phyloP scores from a whole-genome alignment of 37 sponge, comb jelly and placozoan genomes.

The Eunapius fragilis region DNA sequence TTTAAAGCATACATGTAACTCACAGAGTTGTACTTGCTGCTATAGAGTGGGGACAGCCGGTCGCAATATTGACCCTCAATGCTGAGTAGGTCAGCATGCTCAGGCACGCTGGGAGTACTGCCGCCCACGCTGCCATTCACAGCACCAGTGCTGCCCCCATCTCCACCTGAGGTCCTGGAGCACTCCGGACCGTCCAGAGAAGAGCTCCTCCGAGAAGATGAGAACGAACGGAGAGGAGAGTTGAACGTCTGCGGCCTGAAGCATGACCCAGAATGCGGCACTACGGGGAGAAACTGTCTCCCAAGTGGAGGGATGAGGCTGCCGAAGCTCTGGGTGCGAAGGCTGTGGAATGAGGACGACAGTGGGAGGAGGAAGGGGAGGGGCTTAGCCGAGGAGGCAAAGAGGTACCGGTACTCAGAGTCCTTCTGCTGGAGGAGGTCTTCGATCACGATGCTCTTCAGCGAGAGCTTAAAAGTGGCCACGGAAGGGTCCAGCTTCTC shows the following conservation, averaged over 20 bases:
- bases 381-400: conserved; percentile 73
- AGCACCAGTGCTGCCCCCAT: not conserved
- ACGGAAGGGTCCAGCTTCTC: conserved; percentile 18
- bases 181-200: not conserved
- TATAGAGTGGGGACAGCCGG: conserved; percentile 51
- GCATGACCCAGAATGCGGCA: conserved; percentile 62
- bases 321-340: not conserved
- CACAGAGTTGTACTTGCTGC: conserved; percentile 55
- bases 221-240: conserved; percentile 78
- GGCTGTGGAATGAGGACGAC: conserved; percentile 12
- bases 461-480: conserved; percentile 59
- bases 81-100: conserved; percentile 48
- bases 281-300: conserved; percentile 30
- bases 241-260: conserved; percentile 9
- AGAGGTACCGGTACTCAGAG: conserved; percentile 74
- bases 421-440: conserved; percentile 81
- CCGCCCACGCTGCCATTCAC: not conserved
- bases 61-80: conserved; percentile 55
- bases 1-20: conserved; percentile 25
- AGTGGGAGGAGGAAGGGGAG: conserved; percentile 56
- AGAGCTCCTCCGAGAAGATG: conserved; percentile 1
- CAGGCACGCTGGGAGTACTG: conserved; percentile 7
- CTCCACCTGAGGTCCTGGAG: not conserved
- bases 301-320: conserved; percentile 10
- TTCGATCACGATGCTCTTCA: conserved; percentile 81